phyloP scores from a whole-genome alignment of 2,888 invertebrate genomes.

The Dysmachus trigonus region DNA sequence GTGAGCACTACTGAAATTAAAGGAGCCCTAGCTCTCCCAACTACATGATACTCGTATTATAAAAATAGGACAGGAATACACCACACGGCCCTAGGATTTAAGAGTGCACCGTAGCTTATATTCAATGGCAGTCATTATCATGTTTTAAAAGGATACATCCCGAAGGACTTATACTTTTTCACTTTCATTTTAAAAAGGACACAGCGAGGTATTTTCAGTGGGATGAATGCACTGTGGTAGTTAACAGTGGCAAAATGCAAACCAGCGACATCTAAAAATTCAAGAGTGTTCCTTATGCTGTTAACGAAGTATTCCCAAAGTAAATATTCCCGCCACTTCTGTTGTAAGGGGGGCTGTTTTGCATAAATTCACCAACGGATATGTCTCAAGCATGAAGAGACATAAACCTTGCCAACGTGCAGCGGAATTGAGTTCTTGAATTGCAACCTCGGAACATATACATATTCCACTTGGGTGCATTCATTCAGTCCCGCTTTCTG shows the following conservation, averaged over 20 bases:
- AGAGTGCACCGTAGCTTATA: not conserved
- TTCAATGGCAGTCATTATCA: not conserved
- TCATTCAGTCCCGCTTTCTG: not conserved
- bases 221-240: not conserved
- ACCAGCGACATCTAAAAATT: slow-evolving; percentile 5
- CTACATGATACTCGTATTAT: not conserved
- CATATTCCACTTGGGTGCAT: not conserved
- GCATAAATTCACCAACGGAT: slow-evolving; percentile 26
- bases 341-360: slow-evolving; percentile 9
- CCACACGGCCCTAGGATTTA: not conserved
- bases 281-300: slow-evolving; percentile 20
- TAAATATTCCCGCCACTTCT: slow-evolving; percentile 19
- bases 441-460: not conserved
- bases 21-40: not conserved
- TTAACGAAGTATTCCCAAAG: not conserved
- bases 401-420: not conserved
- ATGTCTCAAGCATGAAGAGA: slow-evolving; percentile 8
- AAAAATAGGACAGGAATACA: not conserved
- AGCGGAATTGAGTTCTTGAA: slow-evolving; percentile 4
- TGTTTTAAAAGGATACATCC: not conserved
- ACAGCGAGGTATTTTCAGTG: not conserved
- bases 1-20: not conserved
- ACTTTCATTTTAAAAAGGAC: not conserved
- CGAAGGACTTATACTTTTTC: not conserved
- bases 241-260: not conserved